Conservation (phyloP, 35 echinoderm and acorn worm genomes). For the Ophiothrix spiculata region DNA sequence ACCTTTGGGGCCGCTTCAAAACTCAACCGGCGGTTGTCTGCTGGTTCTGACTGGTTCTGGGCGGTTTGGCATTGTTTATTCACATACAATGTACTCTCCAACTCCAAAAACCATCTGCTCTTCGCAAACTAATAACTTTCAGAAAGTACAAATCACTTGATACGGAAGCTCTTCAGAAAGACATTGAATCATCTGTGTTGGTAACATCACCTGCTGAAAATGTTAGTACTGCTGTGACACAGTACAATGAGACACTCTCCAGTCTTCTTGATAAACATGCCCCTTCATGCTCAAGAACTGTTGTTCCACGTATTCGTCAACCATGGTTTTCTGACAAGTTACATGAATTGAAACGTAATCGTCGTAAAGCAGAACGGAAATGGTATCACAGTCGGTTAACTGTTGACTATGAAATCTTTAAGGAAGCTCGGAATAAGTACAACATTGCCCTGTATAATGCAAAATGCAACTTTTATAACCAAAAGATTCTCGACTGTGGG, state of each 20-base stretch:
- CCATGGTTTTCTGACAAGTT: constrained; percentile 22
- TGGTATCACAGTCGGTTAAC: neutral
- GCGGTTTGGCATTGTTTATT: too few relatives aligned
- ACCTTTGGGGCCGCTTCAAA: too few relatives aligned
- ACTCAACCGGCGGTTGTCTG: too few relatives aligned
- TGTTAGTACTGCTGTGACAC: too few relatives aligned
- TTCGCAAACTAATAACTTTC: too few relatives aligned
- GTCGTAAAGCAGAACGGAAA: constrained; percentile 23
- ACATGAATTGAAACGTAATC: constrained; percentile 7
- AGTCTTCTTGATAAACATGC: constrained; percentile 38
- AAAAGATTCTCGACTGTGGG: constrained; percentile 45
- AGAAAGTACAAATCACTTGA: too few relatives aligned
- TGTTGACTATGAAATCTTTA: neutral
- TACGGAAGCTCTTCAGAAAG: too few relatives aligned
- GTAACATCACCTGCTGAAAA: too few relatives aligned
- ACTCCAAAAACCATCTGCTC: too few relatives aligned
- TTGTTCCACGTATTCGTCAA: neutral
- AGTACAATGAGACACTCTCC: neutral
- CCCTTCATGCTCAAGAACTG: neutral
- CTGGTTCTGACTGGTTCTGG: too few relatives aligned
- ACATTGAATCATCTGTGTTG: too few relatives aligned
- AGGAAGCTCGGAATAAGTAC: constrained; percentile 17
- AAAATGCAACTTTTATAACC: constrained; percentile 35
- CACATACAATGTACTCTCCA: too few relatives aligned
- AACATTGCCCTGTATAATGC: constrained; percentile 18